These are phyloP conservation scores for Oxyura jamaicensis DNA, from an alignment of 2,113 vertebrate genomes.

Conservation along the genomic window DNA sequence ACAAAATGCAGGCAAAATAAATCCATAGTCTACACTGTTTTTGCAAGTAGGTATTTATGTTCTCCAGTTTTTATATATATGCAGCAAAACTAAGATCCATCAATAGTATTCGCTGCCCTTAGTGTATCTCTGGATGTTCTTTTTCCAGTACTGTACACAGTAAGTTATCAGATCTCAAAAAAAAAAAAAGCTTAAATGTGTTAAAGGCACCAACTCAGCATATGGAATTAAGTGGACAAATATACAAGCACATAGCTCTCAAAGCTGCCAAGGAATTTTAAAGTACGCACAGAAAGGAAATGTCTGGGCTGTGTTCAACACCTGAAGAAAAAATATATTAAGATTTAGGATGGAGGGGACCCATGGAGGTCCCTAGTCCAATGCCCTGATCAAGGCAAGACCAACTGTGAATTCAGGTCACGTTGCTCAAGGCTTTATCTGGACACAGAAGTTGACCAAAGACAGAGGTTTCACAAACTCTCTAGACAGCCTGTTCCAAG, in stretches of 20 bases:
- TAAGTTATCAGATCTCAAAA: neutral
- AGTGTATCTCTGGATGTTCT: rapidly evolving
- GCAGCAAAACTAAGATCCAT: neutral
- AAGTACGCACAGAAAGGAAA: neutral
- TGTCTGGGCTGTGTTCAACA: neutral
- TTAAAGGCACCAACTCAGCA: neutral
- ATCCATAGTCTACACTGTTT: neutral
- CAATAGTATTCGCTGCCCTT: neutral
- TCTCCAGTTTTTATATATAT: neutral
- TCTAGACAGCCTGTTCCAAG: neutral
- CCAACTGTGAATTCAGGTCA: neutral
- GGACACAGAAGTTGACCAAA: neutral
- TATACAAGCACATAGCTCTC: neutral
- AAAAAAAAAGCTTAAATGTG: neutral
- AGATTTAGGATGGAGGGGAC: neutral
- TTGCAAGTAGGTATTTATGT: neutral
- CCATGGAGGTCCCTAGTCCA: neutral
- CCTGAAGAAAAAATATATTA: neutral
- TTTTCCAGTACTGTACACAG: neutral
- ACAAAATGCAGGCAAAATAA: neutral
- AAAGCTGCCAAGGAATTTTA: neutral
- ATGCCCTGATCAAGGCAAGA: neutral
- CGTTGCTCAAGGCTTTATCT: neutral
- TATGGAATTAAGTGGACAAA: neutral
- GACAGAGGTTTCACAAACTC: neutral